These are phyloP conservation scores for Orthonychiurus folsomi DNA, from an alignment of 2,888 invertebrate species.

Conservation along the genomic window DNA sequence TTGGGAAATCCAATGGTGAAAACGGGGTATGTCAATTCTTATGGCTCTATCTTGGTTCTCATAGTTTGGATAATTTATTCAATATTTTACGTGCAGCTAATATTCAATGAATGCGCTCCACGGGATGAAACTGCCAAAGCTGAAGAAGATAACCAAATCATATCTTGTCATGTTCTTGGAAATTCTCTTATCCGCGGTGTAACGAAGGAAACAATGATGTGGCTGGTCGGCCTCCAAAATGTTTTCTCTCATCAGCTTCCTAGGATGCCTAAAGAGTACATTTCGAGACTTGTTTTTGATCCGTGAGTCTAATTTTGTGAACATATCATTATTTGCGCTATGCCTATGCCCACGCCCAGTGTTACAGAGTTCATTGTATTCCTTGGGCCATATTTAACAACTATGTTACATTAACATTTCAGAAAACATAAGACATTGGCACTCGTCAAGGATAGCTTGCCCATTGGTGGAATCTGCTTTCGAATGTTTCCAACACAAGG, in stretches of 20 bases:
- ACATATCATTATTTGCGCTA: too few species aligned
- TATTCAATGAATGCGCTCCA: slow-evolving; percentile 75
- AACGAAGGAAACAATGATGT: slow-evolving; percentile 81
- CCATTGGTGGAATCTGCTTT: slow-evolving; percentile 97
- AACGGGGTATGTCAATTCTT: slow-evolving; percentile 11
- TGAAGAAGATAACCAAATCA: slow-evolving; percentile 78
- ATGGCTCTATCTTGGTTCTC: too few species aligned
- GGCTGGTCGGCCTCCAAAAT: slow-evolving; percentile 86
- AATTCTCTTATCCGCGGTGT: slow-evolving; percentile 82
- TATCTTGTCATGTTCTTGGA: slow-evolving; percentile 87
- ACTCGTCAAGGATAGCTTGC: slow-evolving; percentile 77
- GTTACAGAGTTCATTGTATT: too few species aligned
- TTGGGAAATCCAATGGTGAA: slow-evolving; percentile 20
- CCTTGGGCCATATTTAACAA: not conserved
- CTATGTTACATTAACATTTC: slow-evolving; percentile 38
- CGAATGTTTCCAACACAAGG: slow-evolving; percentile 88
- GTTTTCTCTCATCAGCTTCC: slow-evolving; percentile 93
- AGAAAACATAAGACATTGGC: slow-evolving; percentile 89
- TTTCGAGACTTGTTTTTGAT: slow-evolving; percentile 89
- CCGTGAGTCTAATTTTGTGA: slow-evolving; percentile 63
- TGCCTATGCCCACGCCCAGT: too few species aligned
- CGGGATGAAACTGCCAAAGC: slow-evolving; percentile 83
- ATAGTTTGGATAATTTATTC: too few species aligned
- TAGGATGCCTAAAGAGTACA: slow-evolving; percentile 95
- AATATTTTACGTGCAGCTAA: slow-evolving; percentile 41